Evolutionary conservation across 1,140 invertebrate species (phyloP).

Genomic region (Caenorhabditis elegans): WBcel235 BX284605.5:11412501-11413000

Average conservation of each 20-base stretch:
- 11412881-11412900: background rate
- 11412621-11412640: slow-evolving; percentile 32
- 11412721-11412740: slow-evolving; percentile 33
- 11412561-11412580: slow-evolving; percentile 24
- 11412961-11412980: background rate
- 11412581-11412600: slow-evolving; percentile 33
- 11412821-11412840: background rate
- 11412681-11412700: slow-evolving; percentile 38
- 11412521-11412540: too few relatives aligned
- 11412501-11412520: too few relatives aligned
- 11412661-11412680: slow-evolving; percentile 42
- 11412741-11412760: slow-evolving; percentile 21
- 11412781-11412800: too few relatives aligned
- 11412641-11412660: slow-evolving; percentile 41
- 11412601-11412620: slow-evolving; percentile 34
- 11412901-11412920: slow-evolving; percentile 1
- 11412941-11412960: slow-evolving; percentile 1
- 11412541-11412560: background rate
- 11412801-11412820: too few relatives aligned
- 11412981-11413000: background rate
- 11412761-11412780: background rate
- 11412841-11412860: background rate
- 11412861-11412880: background rate
- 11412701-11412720: slow-evolving; percentile 37
- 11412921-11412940: background rate